Evolutionary conservation across 2,888 invertebrate species (phyloP).

Genomic region (Tachina lurida): DNA sequence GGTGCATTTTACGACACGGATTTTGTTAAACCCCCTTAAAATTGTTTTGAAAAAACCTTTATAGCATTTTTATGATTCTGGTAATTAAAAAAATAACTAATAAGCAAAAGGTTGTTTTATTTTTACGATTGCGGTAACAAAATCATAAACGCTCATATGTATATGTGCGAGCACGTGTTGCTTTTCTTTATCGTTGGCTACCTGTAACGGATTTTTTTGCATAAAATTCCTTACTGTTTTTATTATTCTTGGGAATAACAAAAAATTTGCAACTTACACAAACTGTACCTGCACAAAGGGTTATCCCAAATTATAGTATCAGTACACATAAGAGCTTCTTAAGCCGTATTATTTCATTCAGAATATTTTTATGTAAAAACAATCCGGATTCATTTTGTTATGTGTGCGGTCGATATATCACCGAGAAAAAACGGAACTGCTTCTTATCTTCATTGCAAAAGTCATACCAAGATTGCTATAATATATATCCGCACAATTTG

Average conservation of each 20-base stretch:
- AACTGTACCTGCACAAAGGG: neutral
- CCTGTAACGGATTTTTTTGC: neutral
- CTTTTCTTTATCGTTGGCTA: neutral
- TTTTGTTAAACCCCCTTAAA: no score
- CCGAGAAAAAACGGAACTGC: no score
- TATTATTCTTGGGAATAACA: neutral
- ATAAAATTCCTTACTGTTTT: neutral
- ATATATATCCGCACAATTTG: slow-evolving; percentile 14
- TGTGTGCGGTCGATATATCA: no score
- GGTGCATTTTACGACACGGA: neutral
- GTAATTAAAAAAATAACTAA: neutral
- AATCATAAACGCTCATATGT: neutral
- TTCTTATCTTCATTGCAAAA: neutral
- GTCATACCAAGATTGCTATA: slow-evolving; percentile 7
- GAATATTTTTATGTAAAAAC: no score
- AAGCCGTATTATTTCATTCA: neutral
- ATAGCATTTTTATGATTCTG: no score
- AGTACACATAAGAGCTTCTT: neutral
- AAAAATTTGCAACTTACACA: slow-evolving; percentile 4
- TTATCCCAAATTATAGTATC: slow-evolving; percentile 8
- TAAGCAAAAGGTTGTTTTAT: neutral
- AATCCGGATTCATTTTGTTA: no score
- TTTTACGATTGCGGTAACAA: neutral
- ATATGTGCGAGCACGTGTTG: no score
- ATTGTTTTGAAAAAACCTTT: no score